Evolutionary conservation across 2,113 vertebrate genomes (phyloP).

Genomic region (Ochotona princeps): DNA sequence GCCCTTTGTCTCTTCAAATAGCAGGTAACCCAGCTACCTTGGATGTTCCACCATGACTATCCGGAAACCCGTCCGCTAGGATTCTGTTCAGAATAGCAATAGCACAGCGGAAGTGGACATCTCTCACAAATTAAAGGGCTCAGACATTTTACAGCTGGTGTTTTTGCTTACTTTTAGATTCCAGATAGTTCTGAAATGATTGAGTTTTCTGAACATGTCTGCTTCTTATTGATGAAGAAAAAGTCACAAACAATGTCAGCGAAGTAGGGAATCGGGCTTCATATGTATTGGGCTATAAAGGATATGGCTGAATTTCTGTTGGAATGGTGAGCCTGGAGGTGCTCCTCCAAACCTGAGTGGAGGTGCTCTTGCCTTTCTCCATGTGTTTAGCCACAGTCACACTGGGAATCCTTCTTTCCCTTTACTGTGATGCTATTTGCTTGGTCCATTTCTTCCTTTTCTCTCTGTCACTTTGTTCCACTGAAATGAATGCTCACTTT

Average conservation of each 20-base stretch:
- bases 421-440: not conserved
- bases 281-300: not conserved
- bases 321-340: not conserved
- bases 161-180: not conserved
- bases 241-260: not conserved
- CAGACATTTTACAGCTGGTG: not conserved
- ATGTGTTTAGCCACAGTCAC: not conserved
- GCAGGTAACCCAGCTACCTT: not conserved
- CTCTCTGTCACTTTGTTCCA: not conserved
- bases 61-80: not conserved
- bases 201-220: not conserved
- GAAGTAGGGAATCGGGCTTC: not conserved
- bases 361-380: not conserved
- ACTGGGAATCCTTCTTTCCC: not conserved
- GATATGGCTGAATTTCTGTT: not conserved
- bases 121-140: not conserved
- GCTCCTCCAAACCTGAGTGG: not conserved
- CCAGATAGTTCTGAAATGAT: constrained; percentile 5
- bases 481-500: not conserved
- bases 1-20: not conserved
- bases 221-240: not conserved
- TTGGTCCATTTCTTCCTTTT: not conserved
- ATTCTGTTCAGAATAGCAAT: not conserved
- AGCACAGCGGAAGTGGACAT: not conserved
- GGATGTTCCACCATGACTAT: not conserved